Evolutionary conservation across 2,888 invertebrate genomes (phyloP).

Genomic region (Drosophila sordidula): DNA sequence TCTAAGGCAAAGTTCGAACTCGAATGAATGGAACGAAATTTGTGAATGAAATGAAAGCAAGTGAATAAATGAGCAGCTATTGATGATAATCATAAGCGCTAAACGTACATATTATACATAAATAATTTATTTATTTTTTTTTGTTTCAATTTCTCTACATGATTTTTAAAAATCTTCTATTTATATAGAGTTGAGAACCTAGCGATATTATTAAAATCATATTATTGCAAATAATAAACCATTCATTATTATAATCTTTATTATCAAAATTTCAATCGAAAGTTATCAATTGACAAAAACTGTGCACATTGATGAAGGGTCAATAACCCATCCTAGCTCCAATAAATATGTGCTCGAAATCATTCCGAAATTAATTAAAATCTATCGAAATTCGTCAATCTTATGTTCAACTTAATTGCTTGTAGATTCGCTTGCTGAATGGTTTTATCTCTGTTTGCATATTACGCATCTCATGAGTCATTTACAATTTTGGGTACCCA

Average conservation of each 20-base stretch:
- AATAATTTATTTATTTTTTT: background rate
- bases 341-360: too few relatives aligned
- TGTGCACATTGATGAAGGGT: too few relatives aligned
- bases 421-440: background rate
- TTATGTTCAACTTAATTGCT: background rate
- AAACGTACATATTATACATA: constrained; percentile 1
- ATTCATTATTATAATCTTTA: too few relatives aligned
- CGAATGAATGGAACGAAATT: constrained; percentile 26
- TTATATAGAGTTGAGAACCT: too few relatives aligned
- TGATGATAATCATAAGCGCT: constrained; percentile 16
- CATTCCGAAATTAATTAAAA: background rate
- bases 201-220: too few relatives aligned
- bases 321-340: too few relatives aligned
- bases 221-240: too few relatives aligned
- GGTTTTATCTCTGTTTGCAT: background rate
- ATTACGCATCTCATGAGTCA: constrained; percentile 25
- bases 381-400: background rate
- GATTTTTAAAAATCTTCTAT: too few relatives aligned
- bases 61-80: constrained; percentile 14
- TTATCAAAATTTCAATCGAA: too few relatives aligned
- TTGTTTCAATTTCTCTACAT: background rate
- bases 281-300: too few relatives aligned
- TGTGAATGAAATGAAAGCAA: constrained; percentile 33
- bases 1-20: constrained; percentile 26
- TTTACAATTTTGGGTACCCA: constrained; percentile 5